Evolutionary conservation across 2,113 vertebrate species (phyloP).

Genomic region (Corythaeola cristata): DNA sequence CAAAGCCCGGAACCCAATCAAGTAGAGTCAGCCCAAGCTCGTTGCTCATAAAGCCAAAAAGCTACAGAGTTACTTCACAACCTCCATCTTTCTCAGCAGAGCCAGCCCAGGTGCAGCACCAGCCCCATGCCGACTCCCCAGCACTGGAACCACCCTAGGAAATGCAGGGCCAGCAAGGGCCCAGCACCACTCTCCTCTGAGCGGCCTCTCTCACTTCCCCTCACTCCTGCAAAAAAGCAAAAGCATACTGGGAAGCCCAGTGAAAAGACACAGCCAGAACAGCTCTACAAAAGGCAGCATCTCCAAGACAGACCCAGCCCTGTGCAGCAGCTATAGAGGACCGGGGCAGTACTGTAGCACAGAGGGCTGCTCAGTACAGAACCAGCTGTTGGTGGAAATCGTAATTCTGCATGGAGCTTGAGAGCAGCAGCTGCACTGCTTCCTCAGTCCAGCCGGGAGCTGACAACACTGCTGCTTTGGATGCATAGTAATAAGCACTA

Average conservation of each 20-base stretch:
- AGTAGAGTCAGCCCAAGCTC: not conserved
- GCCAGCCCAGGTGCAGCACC: rapidly evolving
- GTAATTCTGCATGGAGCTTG: not conserved
- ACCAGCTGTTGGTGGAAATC: not conserved
- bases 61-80: not conserved
- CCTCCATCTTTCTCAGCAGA: rapidly evolving
- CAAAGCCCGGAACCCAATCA: not conserved
- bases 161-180: not conserved
- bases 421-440: not conserved
- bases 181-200: not conserved
- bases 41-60: not conserved
- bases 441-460: not conserved
- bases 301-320: not conserved
- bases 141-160: not conserved
- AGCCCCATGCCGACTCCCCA: rapidly evolving
- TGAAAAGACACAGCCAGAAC: not conserved
- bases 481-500: not conserved
- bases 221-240: not conserved
- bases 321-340: not conserved
- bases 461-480: not conserved
- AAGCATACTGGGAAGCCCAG: not conserved
- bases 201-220: not conserved
- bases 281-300: not conserved
- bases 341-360: rapidly evolving
- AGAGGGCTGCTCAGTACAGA: not conserved